A percentile compares a stretch with the other conserved stretches of the same genome.
phyloP scores from a whole-genome alignment of 2,797 vertebrate genomes.

The Muscicapa striata region DNA sequence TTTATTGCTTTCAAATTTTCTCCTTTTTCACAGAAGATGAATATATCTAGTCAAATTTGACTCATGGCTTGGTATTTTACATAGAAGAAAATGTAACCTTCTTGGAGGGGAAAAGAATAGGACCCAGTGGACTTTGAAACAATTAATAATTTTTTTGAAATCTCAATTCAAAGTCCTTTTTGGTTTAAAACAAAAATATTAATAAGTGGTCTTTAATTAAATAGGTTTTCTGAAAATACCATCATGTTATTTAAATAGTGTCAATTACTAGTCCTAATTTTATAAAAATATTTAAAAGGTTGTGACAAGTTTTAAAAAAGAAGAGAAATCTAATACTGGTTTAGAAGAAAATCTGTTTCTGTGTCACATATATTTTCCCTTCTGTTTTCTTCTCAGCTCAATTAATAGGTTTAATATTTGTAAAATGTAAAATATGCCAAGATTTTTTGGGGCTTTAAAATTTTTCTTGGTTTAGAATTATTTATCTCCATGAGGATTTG shows the following conservation, averaged over 20 bases:
- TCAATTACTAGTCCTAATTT: background rate
- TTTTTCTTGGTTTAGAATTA: background rate
- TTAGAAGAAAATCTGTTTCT: background rate
- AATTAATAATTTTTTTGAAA: constrained; percentile 10
- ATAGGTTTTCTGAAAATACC: background rate
- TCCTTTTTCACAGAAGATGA: background rate
- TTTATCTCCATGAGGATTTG: background rate
- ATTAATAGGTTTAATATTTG: background rate
- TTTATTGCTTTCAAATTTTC: background rate
- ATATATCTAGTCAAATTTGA: background rate
- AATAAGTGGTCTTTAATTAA: background rate
- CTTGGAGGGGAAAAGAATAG: background rate
- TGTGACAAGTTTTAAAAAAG: background rate
- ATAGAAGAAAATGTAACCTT: background rate
- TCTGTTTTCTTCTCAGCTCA: background rate
- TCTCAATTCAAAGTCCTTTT: background rate
- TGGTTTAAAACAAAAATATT: background rate
- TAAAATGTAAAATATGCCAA: background rate
- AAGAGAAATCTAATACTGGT: background rate
- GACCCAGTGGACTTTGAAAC: background rate
- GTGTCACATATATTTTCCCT: background rate
- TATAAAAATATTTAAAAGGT: background rate
- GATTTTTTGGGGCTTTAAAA: rapidly evolving
- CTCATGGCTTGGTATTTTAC: background rate
- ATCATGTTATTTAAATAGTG: background rate